These are phyloP conservation scores for Acipenser ruthenus DNA, from an alignment of 2,797 vertebrate genomes.

Conservation along the genomic window DNA sequence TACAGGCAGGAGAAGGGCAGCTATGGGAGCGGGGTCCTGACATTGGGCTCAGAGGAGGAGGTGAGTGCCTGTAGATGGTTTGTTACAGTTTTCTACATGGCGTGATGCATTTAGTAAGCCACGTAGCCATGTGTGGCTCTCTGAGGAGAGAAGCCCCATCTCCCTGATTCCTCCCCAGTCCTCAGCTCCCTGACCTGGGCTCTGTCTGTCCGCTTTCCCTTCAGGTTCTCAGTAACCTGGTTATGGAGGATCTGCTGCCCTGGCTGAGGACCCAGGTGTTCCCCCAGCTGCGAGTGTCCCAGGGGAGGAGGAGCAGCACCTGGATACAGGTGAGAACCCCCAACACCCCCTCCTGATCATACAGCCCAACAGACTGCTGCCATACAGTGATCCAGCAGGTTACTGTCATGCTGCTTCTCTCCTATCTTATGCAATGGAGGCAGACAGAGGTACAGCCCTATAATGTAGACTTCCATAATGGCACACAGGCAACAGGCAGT, in stretches of 20 bases:
- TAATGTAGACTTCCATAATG: not conserved
- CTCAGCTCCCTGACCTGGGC: not conserved
- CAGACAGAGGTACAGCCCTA: conserved; percentile 6
- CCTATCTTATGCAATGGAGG: not conserved
- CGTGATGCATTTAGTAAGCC: conserved; percentile 12
- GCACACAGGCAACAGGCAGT: conserved; percentile 12
- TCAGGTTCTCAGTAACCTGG: conserved; percentile 35
- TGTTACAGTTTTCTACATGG: not conserved
- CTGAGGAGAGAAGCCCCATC: not conserved
- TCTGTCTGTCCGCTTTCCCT: not conserved
- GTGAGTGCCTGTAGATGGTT: conserved; percentile 15
- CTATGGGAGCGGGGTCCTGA: conserved; percentile 27
- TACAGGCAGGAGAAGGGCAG: conserved; percentile 32
- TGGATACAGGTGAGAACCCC: conserved; percentile 26
- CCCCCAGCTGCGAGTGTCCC: conserved; percentile 3
- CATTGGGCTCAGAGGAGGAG: conserved; percentile 38
- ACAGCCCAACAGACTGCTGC: not conserved
- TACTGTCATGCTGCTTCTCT: not conserved
- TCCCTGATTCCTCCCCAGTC: too few species aligned
- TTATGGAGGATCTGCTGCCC: conserved; percentile 29
- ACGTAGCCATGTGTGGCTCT: not conserved
- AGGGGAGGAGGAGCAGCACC: conserved; percentile 21
- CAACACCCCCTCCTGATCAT: not conserved
- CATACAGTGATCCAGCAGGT: not conserved
- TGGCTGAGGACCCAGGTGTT: conserved; percentile 17